Evolutionary conservation across 2,888 invertebrate species (phyloP), one percentile per base, ranked within the genome.

Genomic region (Hybos culiciformis): DNA sequence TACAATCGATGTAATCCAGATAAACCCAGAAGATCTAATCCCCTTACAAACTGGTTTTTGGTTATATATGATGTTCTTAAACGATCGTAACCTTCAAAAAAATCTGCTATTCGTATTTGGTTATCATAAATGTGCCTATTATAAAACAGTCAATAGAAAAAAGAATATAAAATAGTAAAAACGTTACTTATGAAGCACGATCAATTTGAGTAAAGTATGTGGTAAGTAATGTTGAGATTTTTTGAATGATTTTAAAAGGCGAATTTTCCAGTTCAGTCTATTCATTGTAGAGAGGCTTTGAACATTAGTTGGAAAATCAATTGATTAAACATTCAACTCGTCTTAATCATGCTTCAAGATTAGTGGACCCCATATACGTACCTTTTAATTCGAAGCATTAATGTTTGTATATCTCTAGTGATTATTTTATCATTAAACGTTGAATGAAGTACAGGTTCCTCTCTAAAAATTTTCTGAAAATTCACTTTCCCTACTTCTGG

Each of bases 31-130:
- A 66, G 67, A 55, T 80, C 78, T 47, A 85, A 60, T 5, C 75
- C 80, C 48, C 84, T 75, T 36, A 76, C 71, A 60, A 85, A 84
- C 61, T 83, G 80, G 51, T 77, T 74, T 47, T 74, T 71, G 1
- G 78, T 74, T 39, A 85, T 74, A 54, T 74, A 74, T 0, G 85
- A 84, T 45, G 72, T 67, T 55, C 79, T 76, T 47, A 81, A 60
- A 0, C 72, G 66, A 66, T 86, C 85, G 56, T 74, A 84, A 54
- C 76, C 80, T 66, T 76, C 74, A 46, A 85, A 77, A 56, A 81
- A 84, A 55, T 81, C 78, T 0, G 71, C 70, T 23, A 80, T 73
- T 37, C 82, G 69, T 40, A 85, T 63, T 38, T 78, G 67, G 53
- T 77, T 71, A 58, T 77, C 72, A 49, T 73, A 58, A 6, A 84